Percentiles rank a stretch among this genome's conserved stretches.
phyloP scores from a whole-genome alignment of 2,113 vertebrate species.

The Suncus etruscus region DNA sequence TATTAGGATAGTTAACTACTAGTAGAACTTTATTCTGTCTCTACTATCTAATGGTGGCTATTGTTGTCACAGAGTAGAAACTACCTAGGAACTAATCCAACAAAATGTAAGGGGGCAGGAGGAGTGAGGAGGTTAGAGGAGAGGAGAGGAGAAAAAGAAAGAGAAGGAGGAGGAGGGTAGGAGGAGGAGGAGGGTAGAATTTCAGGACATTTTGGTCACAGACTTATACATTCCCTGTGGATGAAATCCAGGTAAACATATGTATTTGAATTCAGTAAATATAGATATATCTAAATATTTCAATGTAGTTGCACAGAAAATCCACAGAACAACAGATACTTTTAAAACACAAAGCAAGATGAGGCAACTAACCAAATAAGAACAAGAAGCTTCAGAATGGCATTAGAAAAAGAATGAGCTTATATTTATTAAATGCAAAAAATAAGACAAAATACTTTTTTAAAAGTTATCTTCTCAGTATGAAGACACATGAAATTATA shows the following conservation, averaged over 20 bases:
- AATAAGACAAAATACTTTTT: neutral
- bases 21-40: neutral
- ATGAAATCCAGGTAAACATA: neutral
- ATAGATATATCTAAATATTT: constrained; percentile 3
- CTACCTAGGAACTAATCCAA: constrained; percentile 23
- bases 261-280: constrained; percentile 6
- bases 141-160: too few species aligned
- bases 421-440: constrained; percentile 15
- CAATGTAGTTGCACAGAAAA: neutral
- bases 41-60: neutral
- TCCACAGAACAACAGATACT: constrained; percentile 15
- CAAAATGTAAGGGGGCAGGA: too few species aligned
- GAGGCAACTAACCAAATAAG: constrained; percentile 21
- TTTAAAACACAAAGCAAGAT: constrained; percentile 28
- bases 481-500: constrained; percentile 36
- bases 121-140: too few species aligned
- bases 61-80: neutral
- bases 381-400: constrained; percentile 17
- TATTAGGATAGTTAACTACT: neutral
- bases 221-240: neutral
- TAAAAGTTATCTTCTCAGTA: constrained; percentile 35
- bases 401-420: neutral
- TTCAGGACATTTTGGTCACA: neutral
- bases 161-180: neutral
- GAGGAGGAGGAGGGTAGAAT: neutral